These are phyloP conservation scores for Luehdorfia chinensis DNA, from an alignment of 1,140 invertebrate genomes.

Conservation along the genomic window DNA sequence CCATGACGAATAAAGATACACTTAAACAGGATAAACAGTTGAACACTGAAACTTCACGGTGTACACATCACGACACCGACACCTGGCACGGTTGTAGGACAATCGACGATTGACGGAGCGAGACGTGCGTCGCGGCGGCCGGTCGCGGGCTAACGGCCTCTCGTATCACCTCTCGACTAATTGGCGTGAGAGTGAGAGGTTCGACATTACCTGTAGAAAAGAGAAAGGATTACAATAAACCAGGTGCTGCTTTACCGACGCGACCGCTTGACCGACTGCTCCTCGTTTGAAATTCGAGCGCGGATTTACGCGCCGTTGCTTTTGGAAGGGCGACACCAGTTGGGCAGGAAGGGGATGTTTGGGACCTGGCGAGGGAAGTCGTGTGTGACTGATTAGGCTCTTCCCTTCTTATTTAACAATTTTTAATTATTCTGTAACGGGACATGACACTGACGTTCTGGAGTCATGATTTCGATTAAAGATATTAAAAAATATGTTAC, in stretches of 20 bases:
- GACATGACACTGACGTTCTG: neutral
- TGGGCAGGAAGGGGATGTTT: slow-evolving; percentile 42
- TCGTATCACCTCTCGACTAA: slow-evolving; percentile 46
- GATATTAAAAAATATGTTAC: too few relatives aligned
- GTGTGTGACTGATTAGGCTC: slow-evolving; percentile 13
- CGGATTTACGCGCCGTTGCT: slow-evolving; percentile 58
- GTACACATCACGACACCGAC: slow-evolving; percentile 58
- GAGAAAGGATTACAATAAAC: slow-evolving; percentile 55
- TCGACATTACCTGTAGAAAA: slow-evolving; percentile 46
- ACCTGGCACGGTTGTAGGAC: slow-evolving; percentile 42
- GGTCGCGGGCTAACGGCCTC: slow-evolving; percentile 64
- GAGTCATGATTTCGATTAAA: too few relatives aligned
- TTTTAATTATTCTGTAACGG: neutral
- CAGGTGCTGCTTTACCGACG: slow-evolving; percentile 49
- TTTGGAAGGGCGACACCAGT: slow-evolving; percentile 31
- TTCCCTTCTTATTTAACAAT: neutral
- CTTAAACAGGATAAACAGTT: slow-evolving; percentile 31
- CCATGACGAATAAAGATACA: slow-evolving; percentile 47
- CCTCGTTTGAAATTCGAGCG: slow-evolving; percentile 45
- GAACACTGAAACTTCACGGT: slow-evolving; percentile 50
- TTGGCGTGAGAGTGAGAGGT: slow-evolving; percentile 55
- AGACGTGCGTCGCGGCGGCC: slow-evolving; percentile 37
- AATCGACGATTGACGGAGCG: slow-evolving; percentile 21
- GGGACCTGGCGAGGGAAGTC: slow-evolving; percentile 21
- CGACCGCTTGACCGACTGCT: slow-evolving; percentile 28